A percentile compares a stretch with the other conserved stretches of the same genome.
Evolutionary conservation across 2,888 invertebrate genomes (phyloP).

Genomic region (Galerucella pusilla): DNA sequence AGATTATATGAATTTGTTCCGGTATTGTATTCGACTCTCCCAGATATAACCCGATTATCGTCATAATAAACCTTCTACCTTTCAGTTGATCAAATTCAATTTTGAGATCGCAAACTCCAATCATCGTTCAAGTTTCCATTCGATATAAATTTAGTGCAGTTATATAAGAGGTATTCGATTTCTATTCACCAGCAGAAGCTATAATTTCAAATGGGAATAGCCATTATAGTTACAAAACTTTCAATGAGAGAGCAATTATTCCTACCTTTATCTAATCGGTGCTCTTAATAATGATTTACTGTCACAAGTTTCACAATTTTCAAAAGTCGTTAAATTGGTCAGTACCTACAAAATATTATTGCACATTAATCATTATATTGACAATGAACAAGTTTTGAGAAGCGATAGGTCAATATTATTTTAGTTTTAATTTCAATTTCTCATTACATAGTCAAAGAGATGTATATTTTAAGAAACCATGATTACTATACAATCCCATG

Average conservation of each 20-base stretch:
- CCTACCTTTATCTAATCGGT: not conserved
- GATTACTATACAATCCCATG: too few relatives aligned
- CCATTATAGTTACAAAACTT: slow-evolving; percentile 17
- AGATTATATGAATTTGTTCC: not conserved
- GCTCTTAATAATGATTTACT: slow-evolving; percentile 8
- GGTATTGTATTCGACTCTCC: not conserved
- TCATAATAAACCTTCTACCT: not conserved
- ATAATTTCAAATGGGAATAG: slow-evolving; percentile 7
- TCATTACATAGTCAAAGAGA: too few relatives aligned
- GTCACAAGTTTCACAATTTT: not conserved
- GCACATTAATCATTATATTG: too few relatives aligned
- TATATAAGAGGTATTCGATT: slow-evolving; percentile 8
- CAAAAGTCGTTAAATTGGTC: not conserved
- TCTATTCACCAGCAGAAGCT: slow-evolving; percentile 10
- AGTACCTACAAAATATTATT: too few relatives aligned
- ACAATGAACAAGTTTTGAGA: too few relatives aligned
- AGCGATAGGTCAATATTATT: too few relatives aligned
- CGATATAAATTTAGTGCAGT: slow-evolving; percentile 1
- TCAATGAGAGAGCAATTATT: slow-evolving; percentile 11
- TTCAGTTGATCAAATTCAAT: not conserved
- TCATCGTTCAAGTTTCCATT: not conserved
- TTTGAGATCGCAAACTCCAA: not conserved
- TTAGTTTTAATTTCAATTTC: too few relatives aligned
- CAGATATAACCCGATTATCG: too few relatives aligned
- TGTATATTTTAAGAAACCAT: too few relatives aligned